A percentile compares a stretch with the other conserved stretches of the same genome.
phyloP scores from a whole-genome alignment of 2,113 vertebrate genomes.

The Odontesthes bonariensis region DNA sequence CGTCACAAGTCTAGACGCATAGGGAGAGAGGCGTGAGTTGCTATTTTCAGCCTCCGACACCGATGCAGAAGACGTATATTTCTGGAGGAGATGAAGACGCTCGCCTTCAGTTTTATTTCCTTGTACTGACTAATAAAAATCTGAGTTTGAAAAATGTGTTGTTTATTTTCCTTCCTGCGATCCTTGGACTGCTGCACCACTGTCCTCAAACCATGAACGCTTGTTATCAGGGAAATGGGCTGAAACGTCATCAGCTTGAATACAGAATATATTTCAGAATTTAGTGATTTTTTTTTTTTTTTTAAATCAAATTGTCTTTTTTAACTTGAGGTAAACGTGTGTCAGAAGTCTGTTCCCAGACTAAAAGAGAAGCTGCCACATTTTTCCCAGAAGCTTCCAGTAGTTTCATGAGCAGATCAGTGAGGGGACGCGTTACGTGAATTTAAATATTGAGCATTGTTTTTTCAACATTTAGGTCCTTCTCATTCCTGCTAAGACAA shows the following conservation, averaged over 20 bases:
- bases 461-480: no score
- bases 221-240: not conserved
- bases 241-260: no score
- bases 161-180: constrained; percentile 32
- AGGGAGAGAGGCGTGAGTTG: not conserved
- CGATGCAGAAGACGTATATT: constrained; percentile 60
- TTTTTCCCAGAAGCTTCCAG: not conserved
- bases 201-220: not conserved
- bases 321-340: no score
- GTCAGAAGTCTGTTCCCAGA: not conserved
- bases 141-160: constrained; percentile 78
- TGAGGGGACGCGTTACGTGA: not conserved
- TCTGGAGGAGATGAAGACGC: constrained; percentile 70
- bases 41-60: constrained; percentile 47
- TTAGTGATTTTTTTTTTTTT: no score
- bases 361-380: not conserved
- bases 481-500: no score
- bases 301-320: no score
- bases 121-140: constrained; percentile 85
- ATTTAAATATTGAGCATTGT: no score
- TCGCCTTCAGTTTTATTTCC: constrained; percentile 71
- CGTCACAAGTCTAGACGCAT: constrained; percentile 7
- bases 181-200: constrained; percentile 9
- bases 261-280: not conserved
- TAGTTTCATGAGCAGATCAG: no score